Base-by-base conservation (phyloP, 2,797 vertebrate genomes). In the Etheostoma nigrum region DNA sequence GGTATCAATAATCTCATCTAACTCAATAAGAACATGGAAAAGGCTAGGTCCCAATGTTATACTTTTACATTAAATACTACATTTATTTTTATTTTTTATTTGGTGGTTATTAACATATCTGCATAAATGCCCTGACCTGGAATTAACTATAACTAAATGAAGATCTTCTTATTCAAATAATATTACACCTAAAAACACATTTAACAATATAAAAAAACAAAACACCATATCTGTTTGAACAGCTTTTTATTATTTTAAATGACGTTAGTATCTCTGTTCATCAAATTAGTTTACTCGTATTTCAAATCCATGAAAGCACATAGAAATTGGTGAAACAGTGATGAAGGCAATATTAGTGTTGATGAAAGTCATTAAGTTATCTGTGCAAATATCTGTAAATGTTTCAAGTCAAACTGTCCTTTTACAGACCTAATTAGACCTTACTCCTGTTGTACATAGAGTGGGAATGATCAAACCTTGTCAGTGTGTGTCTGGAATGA, bases 401-500 rank as follows among this genome's bases (percentile, higher is more conserved):
- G 49, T 70, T 44, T 60, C 14, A 42, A 42, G 25, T 63, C 13
- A 16, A 6, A 6, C 15, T 36, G 45, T 52, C 12, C 12, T 27
- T 40, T 54, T 11, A 16, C 21, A 27, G 40, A 18, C 27, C 36
- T 47, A 8, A 58, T 45, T 13, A 67, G 61, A 53, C 8, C 30
- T 30, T 6, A 30, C 16, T 44, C 2, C 58, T 45, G 40, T 40
- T 64, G 18, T 21, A 44, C 25, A 51, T 6, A 8, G 30, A 55
- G 23, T 2, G 23, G 19, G 72, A 70, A 76, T 67, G 51, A 58
- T 57, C 21, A 19, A 67, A 85, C 15, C 58, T 72, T 36, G 25
- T 72, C 11, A 72, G 30, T 23, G 23, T 71, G 57, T 76, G 57
- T 74, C 36, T 79, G 74, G 73, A 83, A 86, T 76, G 83, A 86